Evolutionary conservation across 2,113 vertebrate species (phyloP).

Genomic region (Notarius quadriscutis): DNA sequence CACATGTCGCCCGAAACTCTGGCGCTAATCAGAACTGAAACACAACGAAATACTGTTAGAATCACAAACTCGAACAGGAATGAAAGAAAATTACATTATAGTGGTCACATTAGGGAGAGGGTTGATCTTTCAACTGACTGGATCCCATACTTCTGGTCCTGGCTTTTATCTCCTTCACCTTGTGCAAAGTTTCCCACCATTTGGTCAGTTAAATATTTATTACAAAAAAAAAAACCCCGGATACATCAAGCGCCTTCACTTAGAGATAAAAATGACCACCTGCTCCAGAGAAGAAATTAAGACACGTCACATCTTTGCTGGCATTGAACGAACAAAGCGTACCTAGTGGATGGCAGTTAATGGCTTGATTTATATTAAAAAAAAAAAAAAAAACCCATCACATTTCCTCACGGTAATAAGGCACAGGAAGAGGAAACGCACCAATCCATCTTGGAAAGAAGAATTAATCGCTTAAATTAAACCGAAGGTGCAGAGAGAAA

Average conservation of each 20-base stretch:
- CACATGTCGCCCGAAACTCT: not conserved
- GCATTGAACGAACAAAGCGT: not conserved
- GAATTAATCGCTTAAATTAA: conserved; percentile 28
- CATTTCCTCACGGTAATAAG: conserved; percentile 28
- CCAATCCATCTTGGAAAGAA: conserved; percentile 22
- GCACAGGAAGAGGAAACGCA: conserved; percentile 41
- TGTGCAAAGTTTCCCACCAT: conserved; percentile 19
- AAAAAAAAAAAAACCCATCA: no score
- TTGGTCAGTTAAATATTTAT: conserved; percentile 23
- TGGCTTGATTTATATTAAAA: conserved; percentile 1
- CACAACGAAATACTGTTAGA: conserved; percentile 1
- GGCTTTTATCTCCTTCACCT: conserved; percentile 8
- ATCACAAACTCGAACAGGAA: conserved; percentile 1
- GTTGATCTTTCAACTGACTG: not conserved
- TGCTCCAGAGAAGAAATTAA: conserved; percentile 5
- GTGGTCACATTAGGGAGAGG: not conserved
- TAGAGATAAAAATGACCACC: not conserved
- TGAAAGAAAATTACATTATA: not conserved
- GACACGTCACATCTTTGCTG: conserved; percentile 10
- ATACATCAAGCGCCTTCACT: not conserved
- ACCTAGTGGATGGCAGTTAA: conserved; percentile 1
- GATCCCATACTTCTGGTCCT: not conserved
- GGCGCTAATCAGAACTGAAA: not conserved
- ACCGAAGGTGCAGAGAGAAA: not conserved
- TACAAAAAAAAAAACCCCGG: not conserved